Evolutionary conservation across 2,888 invertebrate species (phyloP), one percentile per base, ranked within the genome.

Genomic region (Ormyrus thymus): DNA sequence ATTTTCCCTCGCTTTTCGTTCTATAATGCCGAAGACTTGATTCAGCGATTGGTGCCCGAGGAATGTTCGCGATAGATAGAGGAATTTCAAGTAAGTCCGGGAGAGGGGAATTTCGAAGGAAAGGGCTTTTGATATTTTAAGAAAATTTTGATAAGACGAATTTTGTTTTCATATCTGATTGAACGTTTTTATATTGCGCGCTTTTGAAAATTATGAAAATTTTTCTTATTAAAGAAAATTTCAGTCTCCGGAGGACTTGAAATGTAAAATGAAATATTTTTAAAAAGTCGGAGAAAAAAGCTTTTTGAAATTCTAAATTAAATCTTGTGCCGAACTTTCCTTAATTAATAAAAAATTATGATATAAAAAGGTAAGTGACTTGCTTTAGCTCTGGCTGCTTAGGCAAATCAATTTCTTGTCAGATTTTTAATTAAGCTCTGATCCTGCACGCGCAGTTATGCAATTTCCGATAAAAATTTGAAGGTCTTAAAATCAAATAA

Each of bases 1-100:
- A 59, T 64, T 69, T 76, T 68, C 13, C 61, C 29, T 56, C 48
- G 10, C 15, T 70, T 15, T 43, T n/a, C 11, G 43, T 61, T 50
- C n/a, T 62, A 58, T 29, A 48, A 75, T 61, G 10, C 56, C 64
- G 43, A 59, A 58, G 51, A 48, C 74, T 75, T 70, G 70, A 79
- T 79, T 75, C 64, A 50, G 53, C 62, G 56, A 66, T 64, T 6
- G 74, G 46, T 56, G 65, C 48, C 43, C 61, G 9, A 70, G 61
- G 76, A 62, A 73, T 74, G 56, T 51, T 75, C 75, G 7, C 56
- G 43, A 15, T 43, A 70, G 53, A 74, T 68, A 58, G 4, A 71
- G 56, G 64, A 71, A 58, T 72, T 66, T 51, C 7, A 8, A 48
- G 59, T 68, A 11, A 73, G 13, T 29, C 45, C 11, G 15, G 45